Evolutionary conservation across 2,888 invertebrate species (phyloP), one percentile per base, ranked within the genome.

Genomic region (Vandiemenella viatica): DNA sequence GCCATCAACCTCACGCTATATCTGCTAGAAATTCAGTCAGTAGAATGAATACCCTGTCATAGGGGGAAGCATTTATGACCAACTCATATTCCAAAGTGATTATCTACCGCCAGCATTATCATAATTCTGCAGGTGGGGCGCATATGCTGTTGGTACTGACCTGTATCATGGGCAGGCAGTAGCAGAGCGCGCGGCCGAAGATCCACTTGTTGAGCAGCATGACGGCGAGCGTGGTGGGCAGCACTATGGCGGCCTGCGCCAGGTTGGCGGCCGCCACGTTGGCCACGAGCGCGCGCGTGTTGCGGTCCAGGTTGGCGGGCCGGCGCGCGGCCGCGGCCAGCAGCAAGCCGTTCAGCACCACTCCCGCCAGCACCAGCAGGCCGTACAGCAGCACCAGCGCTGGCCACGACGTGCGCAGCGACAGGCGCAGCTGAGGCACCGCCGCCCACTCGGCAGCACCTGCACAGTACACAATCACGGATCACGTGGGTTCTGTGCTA

Each of bases 151-250:
- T 23, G 26, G 6, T 23, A 23, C 26, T 23, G 26, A 79, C 79
- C 73, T 83, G 83, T 57, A 83, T 61, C 76, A 83, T 80, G 1
- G 83, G 83, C 55, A 82, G 61, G 60, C 80, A 78, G 61, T 75
- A 80, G 65, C 83, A 83, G 52, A 83, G 62, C 56, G 80, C 75
- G 57, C 78, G 76, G 6, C 83, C 83, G 57, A 81, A 76, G 52
- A 82, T 70, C 82, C 82, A 83, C 62, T 83, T 81, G 60, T 79
- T 76, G 50, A 82, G 67, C 37, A 83, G 66, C 58, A 82, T 68
- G 45, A 81, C 79, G 56, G 77, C 74, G 54, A 83, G 62, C 1
- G 81, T 75, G 6, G 82, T 70, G 13, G 83, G 83, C 57, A 83
- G 60, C n/a, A 80, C 79, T 49, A 78, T 62, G 17, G 75, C 64